phyloP scores from a whole-genome alignment of 1,140 invertebrate species.

The Formica selysi region DNA sequence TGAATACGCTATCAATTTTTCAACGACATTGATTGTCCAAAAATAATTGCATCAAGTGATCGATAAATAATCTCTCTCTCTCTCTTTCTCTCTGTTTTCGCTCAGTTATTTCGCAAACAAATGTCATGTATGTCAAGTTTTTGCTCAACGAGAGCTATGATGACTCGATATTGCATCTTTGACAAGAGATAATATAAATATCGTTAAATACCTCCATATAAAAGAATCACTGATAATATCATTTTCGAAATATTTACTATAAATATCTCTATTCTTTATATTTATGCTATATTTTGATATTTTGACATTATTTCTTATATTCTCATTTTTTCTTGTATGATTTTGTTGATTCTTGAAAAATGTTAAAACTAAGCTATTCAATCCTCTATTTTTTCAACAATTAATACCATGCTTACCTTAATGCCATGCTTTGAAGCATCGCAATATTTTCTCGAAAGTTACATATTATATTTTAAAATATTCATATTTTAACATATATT shows the following conservation, averaged over 20 bases:
- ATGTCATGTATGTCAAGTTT: background rate
- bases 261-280: background rate
- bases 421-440: slow-evolving; percentile 8
- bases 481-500: slow-evolving; percentile 12
- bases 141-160: background rate
- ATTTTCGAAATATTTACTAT: background rate
- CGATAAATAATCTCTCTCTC: background rate
- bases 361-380: background rate
- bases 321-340: background rate
- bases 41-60: slow-evolving; percentile 7
- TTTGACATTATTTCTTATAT: background rate
- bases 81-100: too few species aligned
- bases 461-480: background rate
- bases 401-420: too few species aligned
- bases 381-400: background rate
- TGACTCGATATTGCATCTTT: background rate
- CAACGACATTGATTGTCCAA: background rate
- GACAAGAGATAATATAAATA: background rate
- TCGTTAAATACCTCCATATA: background rate
- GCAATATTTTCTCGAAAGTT: background rate
- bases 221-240: background rate
- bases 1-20: background rate
- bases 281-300: background rate
- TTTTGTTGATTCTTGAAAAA: background rate
- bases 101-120: background rate